These are phyloP conservation scores for Diplogasteroides magnus DNA, from an alignment of 1,140 invertebrate species.

Conservation along the genomic window DNA sequence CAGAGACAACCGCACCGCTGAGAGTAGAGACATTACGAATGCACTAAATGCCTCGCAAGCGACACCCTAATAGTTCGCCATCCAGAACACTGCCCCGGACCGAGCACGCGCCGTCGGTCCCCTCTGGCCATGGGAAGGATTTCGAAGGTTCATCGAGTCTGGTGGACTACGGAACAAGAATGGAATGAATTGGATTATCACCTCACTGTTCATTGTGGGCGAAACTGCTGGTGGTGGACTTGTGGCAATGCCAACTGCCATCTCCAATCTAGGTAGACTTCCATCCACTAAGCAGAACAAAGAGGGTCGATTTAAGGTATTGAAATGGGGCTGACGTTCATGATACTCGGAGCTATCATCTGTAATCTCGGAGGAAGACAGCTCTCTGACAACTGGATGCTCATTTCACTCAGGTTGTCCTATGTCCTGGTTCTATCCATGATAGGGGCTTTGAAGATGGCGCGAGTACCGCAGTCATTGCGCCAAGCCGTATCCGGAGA, in stretches of 20 bases:
- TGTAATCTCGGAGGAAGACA: slow-evolving; percentile 52
- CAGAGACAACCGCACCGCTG: no score
- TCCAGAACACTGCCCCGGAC: no score
- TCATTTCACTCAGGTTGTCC: slow-evolving; percentile 66
- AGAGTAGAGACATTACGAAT: no score
- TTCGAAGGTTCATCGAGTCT: neutral
- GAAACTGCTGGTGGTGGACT: slow-evolving; percentile 52
- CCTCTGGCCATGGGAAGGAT: no score
- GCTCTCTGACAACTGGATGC: slow-evolving; percentile 69
- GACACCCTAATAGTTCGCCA: no score
- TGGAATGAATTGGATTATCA: slow-evolving; percentile 19
- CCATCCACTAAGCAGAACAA: no score
- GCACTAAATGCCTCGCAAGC: no score
- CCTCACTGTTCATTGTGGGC: slow-evolving; percentile 29
- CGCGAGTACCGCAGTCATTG: slow-evolving; percentile 63
- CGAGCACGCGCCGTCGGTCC: no score
- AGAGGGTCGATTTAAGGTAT: slow-evolving; percentile 18
- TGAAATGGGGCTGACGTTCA: slow-evolving; percentile 40
- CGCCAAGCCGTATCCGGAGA: slow-evolving; percentile 68
- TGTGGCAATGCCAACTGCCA: slow-evolving; percentile 50
- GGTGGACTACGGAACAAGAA: slow-evolving; percentile 4
- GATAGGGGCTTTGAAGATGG: no score
- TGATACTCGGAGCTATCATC: slow-evolving; percentile 43
- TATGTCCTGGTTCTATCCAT: no score
- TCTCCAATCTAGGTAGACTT: no score